These are phyloP conservation scores for Myotis lucifugus DNA, from an alignment of 2,113 vertebrate species.

Conservation along the genomic window DNA sequence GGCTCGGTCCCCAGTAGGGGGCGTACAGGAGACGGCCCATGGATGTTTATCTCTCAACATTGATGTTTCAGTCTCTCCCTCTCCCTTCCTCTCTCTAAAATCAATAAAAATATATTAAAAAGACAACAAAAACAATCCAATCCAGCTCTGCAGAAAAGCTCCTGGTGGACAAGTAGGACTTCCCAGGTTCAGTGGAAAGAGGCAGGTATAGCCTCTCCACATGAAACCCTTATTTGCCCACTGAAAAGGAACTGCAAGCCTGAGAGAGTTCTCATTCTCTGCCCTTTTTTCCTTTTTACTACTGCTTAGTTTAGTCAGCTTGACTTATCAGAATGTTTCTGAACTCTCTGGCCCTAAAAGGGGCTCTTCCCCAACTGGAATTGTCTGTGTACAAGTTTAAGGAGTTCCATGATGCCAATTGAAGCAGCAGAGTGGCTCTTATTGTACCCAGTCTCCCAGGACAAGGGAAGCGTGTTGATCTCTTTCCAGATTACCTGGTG, in stretches of 20 bases:
- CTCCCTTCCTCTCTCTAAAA: no score
- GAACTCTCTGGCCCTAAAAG: background rate
- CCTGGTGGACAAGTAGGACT: background rate
- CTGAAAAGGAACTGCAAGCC: background rate
- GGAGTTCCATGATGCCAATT: background rate
- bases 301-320: background rate
- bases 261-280: background rate
- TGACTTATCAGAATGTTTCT: background rate
- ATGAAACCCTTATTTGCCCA: background rate
- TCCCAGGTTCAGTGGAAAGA: background rate
- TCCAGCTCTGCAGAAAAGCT: background rate
- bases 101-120: no score
- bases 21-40: no score
- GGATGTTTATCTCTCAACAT: no score
- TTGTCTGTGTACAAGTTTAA: background rate
- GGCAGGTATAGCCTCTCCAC: background rate
- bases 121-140: background rate
- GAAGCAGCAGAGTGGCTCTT: background rate
- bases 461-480: background rate
- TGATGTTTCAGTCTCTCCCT: no score
- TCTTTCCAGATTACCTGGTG: background rate
- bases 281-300: background rate
- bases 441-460: rapidly evolving
- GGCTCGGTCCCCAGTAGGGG: no score
- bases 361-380: background rate